Percentiles rank a stretch among this genome's conserved stretches.
Conservation (phyloP, 2,113 vertebrate species). For the Tichodroma muraria region DNA sequence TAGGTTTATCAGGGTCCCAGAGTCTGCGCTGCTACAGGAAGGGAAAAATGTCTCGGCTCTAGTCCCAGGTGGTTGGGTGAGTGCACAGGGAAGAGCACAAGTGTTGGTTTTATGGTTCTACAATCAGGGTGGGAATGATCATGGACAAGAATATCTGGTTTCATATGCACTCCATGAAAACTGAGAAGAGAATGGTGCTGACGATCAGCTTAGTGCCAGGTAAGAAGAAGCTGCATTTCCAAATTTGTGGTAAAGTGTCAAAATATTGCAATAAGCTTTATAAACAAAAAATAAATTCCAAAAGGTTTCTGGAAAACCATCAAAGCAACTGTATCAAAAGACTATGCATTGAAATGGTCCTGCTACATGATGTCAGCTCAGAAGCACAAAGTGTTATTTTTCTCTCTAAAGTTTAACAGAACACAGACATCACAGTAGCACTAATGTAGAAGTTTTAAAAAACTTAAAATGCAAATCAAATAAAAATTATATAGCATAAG, state of each 20-base stretch:
- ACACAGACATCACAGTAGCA: neutral
- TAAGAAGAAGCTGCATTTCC: neutral
- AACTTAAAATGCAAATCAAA: neutral
- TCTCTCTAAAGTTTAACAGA: neutral
- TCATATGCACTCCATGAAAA: neutral
- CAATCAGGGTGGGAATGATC: neutral
- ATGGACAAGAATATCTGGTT: neutral
- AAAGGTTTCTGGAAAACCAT: neutral
- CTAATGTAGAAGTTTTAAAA: neutral
- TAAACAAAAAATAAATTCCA: neutral
- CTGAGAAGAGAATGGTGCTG: neutral
- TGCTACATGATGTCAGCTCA: neutral
- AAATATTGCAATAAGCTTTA: neutral
- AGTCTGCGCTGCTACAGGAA: neutral
- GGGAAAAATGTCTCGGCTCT: neutral
- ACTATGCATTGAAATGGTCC: neutral
- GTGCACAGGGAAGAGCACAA: neutral
- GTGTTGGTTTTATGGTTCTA: neutral
- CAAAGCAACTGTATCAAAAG: neutral
- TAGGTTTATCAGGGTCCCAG: neutral
- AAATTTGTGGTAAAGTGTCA: neutral
- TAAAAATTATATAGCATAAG: neutral
- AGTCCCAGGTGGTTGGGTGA: neutral
- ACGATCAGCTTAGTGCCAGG: neutral
- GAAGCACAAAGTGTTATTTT: neutral